Conservation (phyloP, 2,113 vertebrate species). For the Cephalopterus ornatus region DNA sequence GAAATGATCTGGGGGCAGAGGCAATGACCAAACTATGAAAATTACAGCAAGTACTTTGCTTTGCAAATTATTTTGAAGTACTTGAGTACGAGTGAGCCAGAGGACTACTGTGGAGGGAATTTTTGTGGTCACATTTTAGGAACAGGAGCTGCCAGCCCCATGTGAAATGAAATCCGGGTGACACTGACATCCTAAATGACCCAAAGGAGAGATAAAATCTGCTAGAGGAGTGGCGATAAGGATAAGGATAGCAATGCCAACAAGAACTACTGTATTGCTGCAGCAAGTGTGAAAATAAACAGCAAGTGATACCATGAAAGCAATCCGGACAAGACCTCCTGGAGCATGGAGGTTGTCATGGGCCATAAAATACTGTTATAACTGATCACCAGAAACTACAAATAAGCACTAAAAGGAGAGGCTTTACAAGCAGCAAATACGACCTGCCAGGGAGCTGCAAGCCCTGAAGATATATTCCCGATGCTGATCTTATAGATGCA, state of each 20-base stretch:
- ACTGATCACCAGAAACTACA: background rate
- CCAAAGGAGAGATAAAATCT: background rate
- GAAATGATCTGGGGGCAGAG: background rate
- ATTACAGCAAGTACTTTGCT: background rate
- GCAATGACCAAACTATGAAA: background rate
- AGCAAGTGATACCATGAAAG: background rate
- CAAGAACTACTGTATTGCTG: background rate
- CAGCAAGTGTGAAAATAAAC: background rate
- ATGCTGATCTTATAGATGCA: background rate
- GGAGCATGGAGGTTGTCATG: accelerated
- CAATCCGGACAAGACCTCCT: background rate
- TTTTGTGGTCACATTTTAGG: background rate
- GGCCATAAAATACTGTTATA: background rate
- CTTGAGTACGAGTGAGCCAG: background rate
- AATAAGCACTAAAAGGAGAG: background rate
- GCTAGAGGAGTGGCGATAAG: background rate
- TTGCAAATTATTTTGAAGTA: background rate
- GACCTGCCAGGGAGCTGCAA: background rate
- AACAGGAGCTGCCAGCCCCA: background rate
- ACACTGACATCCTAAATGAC: background rate
- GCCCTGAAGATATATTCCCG: background rate
- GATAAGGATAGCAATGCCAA: background rate
- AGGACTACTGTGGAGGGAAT: background rate
- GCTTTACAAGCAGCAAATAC: background rate
- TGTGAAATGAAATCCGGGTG: background rate